Conservation (phyloP, 2,797 vertebrate genomes). For the Galagoides demidoff region DNA sequence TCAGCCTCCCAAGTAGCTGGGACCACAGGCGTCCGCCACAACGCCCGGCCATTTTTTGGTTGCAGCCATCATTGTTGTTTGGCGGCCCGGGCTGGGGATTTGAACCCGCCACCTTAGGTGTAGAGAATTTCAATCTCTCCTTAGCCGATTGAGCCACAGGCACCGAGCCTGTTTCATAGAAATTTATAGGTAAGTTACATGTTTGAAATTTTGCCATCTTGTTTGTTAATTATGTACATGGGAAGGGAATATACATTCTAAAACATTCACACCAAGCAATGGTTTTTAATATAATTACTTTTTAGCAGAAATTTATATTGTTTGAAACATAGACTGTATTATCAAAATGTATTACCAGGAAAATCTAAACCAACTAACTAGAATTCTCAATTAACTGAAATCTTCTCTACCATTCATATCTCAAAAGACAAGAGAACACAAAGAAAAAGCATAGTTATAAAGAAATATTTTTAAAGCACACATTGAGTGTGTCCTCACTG, state of each 20-base stretch:
- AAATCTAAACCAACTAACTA: background rate
- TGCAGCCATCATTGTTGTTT: too few species aligned
- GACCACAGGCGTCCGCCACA: too few species aligned
- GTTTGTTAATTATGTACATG: background rate
- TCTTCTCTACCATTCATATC: background rate
- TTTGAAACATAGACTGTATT: background rate
- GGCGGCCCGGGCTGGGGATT: too few species aligned
- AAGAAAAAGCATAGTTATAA: background rate
- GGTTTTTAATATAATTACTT: background rate
- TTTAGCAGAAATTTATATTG: background rate
- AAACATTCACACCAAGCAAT: background rate
- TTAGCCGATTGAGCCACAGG: too few species aligned
- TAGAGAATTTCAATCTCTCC: too few species aligned
- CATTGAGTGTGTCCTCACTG: background rate
- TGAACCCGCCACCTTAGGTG: too few species aligned
- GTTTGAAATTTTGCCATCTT: conserved; percentile 12
- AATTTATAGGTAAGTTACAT: conserved; percentile 13
- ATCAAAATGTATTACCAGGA: background rate
- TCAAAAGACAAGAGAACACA: background rate
- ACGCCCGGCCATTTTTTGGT: too few species aligned
- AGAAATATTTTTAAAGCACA: background rate
- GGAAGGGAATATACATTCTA: background rate
- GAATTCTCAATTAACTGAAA: background rate
- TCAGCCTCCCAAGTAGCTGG: too few species aligned
- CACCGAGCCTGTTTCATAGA: background rate